Evolutionary conservation across 2,113 vertebrate genomes (phyloP).

Genomic region (Grus americana): DNA sequence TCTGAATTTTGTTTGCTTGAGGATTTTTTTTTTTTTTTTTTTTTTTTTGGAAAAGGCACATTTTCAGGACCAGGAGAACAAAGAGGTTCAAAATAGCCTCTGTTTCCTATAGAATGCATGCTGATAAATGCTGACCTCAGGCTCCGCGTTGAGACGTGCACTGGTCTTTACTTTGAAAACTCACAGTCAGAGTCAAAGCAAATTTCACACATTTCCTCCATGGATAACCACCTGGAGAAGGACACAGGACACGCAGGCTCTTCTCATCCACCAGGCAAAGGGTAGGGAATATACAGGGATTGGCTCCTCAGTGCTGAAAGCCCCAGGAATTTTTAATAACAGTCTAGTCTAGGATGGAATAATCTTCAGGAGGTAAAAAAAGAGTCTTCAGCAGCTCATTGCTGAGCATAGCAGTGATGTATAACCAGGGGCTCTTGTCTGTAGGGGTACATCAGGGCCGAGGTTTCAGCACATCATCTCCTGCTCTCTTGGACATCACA

Average conservation of each 20-base stretch:
- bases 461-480: neutral
- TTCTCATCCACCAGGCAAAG: neutral
- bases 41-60: neutral
- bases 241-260: neutral
- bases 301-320: neutral
- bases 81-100: neutral
- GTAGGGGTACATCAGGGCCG: too few relatives aligned
- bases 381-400: neutral
- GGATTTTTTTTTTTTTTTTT: neutral
- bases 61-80: neutral
- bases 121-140: neutral
- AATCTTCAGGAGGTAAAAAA: neutral
- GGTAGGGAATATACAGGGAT: neutral
- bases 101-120: neutral
- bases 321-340: neutral
- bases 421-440: neutral
- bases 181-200: neutral
- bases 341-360: neutral
- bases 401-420: neutral
- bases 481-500: neutral
- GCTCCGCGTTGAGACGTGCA: rapidly evolving
- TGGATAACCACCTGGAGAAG: neutral
- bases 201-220: neutral
- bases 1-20: neutral
- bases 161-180: neutral